These are phyloP conservation scores for Cyanoramphus novaezelandiae DNA, from an alignment of 2,113 vertebrate genomes.

Conservation along the genomic window DNA sequence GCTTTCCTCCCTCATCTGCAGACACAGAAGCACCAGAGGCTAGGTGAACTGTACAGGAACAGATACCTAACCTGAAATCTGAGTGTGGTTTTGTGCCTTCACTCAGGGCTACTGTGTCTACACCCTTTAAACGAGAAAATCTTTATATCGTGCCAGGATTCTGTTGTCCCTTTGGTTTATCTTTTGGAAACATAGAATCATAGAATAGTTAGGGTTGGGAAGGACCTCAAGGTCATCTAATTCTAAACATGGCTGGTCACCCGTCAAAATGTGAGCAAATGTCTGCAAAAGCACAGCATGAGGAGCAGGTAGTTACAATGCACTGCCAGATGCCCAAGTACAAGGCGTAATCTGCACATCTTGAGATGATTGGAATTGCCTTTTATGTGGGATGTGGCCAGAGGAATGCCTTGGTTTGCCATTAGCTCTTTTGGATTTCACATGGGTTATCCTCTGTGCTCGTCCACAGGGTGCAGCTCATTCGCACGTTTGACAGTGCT, in stretches of 20 bases:
- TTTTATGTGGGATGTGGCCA: conserved; percentile 24
- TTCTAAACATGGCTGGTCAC: not conserved
- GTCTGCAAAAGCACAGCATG: fast-evolving
- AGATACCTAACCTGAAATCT: not conserved
- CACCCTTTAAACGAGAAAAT: not conserved
- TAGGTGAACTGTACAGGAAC: not conserved
- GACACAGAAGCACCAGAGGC: not conserved
- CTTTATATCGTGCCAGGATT: fast-evolving
- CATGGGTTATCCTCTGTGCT: not conserved
- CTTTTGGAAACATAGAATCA: not conserved
- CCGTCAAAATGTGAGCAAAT: not conserved
- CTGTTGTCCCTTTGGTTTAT: not conserved
- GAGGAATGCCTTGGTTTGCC: conserved; percentile 44
- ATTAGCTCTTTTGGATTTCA: conserved; percentile 14
- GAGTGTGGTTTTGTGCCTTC: not conserved
- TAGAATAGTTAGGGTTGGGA: no score
- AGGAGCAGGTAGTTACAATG: not conserved
- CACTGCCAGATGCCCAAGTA: not conserved
- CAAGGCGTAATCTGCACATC: not conserved
- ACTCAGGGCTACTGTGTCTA: not conserved
- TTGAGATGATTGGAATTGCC: not conserved
- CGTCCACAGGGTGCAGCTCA: not conserved
- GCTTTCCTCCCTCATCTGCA: not conserved
- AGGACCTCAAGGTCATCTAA: no score
- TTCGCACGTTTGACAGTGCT: not conserved